Evolutionary conservation across 2,888 invertebrate species (phyloP), one percentile per base, ranked within the genome.

Genomic region (Octodonta nipae): DNA sequence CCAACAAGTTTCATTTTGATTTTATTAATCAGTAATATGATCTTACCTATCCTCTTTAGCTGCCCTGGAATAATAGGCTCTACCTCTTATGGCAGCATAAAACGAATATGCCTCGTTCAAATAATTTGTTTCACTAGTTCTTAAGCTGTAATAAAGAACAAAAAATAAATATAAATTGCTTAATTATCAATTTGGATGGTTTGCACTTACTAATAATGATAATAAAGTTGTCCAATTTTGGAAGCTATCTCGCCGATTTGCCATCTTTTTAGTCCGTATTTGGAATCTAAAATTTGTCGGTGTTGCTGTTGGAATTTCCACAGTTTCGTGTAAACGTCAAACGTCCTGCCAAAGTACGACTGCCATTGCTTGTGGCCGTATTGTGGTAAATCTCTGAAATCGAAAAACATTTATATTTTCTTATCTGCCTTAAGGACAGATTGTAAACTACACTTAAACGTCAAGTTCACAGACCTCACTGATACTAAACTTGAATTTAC

Each of bases 231-330:
- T 45, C 95, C 95, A 58, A 95, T 95, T 70, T 95, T 95, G 32
- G 92, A 93, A 29, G 93, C 95, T 45, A 95, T 92, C 66, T 95
- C 95, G 32, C 95, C 95, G 50, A 95, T 93, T 65, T 95, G 95
- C 93, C 95, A 95, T 49, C 95, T 68, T 58, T 95, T 93, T 50
- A 95, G 68, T 16, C 89, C 91, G 63, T 93, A 95, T 64, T 91
- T 89, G 41, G 75, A 75, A 61, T 95, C 92, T 47, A 95, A 68
- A 40, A 89, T 73, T 61, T 78, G 75, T 65, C 92, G 77, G 65
- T 95, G 91, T 59, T 91, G 89, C 60, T 95, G 93, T 63, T 95
- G 95, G 61, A 89, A 95, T 64, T 93, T 93, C 95, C 95, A 95
- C 36, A 95, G 68, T 64, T 89, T 89, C 16, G 93, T 92, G 66